Evolutionary conservation across 1,140 invertebrate species (phyloP).

Genomic region (Stenopsyche tienmushanensis): DNA sequence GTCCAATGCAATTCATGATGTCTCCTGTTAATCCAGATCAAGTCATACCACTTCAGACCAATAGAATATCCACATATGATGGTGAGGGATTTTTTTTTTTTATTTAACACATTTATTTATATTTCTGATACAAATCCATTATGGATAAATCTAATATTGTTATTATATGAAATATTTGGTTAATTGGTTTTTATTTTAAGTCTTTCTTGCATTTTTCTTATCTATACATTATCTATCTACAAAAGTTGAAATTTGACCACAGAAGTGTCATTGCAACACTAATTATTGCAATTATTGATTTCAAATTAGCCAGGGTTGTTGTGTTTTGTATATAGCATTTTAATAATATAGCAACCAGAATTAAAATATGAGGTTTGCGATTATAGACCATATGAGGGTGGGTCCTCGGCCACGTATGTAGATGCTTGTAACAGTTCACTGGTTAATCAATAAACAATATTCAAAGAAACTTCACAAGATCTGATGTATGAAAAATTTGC

Average conservation of each 20-base stretch:
- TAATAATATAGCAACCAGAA: too few relatives aligned
- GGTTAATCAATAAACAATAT: too few relatives aligned
- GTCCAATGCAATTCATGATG: slow-evolving; percentile 79
- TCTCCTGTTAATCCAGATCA: slow-evolving; percentile 74
- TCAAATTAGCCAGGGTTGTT: too few relatives aligned
- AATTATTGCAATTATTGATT: neutral
- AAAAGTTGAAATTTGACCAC: neutral
- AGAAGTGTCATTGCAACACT: neutral
- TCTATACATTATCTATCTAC: neutral
- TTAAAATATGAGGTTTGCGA: too few relatives aligned
- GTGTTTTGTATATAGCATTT: too few relatives aligned
- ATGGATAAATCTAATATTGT: neutral
- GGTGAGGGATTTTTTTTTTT: slow-evolving; percentile 45
- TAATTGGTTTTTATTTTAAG: neutral
- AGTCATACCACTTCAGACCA: slow-evolving; percentile 57
- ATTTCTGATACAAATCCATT: too few relatives aligned
- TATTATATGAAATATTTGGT: neutral
- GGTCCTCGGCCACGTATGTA: too few relatives aligned
- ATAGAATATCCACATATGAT: slow-evolving; percentile 56
- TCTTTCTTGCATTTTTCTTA: neutral
- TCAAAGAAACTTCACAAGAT: too few relatives aligned
- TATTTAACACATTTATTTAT: neutral
- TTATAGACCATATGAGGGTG: too few relatives aligned
- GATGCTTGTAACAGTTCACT: too few relatives aligned
- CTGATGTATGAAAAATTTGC: too few relatives aligned